phyloP scores from a whole-genome alignment of 1,140 invertebrate genomes.

The Triops cancriformis region DNA sequence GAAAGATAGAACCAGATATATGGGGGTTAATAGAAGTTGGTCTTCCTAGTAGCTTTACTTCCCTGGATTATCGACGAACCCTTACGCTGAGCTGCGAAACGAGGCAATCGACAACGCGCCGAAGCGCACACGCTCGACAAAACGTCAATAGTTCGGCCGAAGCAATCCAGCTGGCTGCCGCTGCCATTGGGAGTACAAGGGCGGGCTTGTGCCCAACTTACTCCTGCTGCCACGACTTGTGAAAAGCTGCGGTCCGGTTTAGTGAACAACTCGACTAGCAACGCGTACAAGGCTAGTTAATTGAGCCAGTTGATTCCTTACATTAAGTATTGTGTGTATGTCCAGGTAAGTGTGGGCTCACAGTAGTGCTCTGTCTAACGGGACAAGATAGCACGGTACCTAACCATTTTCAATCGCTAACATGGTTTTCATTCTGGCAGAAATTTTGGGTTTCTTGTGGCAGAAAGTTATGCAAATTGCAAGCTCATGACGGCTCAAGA shows the following conservation, averaged over 20 bases:
- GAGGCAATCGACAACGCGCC: neutral
- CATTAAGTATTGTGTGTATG: no score
- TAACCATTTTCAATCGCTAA: no score
- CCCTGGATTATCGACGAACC: constrained; percentile 4
- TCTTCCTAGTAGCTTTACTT: neutral
- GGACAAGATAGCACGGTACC: no score
- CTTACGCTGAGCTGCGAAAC: neutral
- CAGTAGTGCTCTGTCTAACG: no score
- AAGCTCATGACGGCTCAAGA: neutral
- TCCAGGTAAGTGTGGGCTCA: no score
- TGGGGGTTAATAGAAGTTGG: neutral
- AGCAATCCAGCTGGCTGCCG: neutral
- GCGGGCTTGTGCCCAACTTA: neutral
- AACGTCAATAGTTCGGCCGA: neutral
- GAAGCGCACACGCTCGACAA: neutral
- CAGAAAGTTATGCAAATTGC: no score
- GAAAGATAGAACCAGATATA: neutral
- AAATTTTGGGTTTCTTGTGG: no score
- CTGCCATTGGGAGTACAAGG: neutral
- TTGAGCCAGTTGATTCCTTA: no score
- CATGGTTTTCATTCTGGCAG: no score
- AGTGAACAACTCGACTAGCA: neutral
- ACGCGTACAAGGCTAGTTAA: neutral
- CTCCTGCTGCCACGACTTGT: neutral
- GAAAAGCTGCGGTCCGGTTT: neutral